Percentiles rank a stretch among this genome's conserved stretches.
Evolutionary conservation across 1,140 invertebrate species (phyloP).

Genomic region (Mycetomoellerius zeteki): DNA sequence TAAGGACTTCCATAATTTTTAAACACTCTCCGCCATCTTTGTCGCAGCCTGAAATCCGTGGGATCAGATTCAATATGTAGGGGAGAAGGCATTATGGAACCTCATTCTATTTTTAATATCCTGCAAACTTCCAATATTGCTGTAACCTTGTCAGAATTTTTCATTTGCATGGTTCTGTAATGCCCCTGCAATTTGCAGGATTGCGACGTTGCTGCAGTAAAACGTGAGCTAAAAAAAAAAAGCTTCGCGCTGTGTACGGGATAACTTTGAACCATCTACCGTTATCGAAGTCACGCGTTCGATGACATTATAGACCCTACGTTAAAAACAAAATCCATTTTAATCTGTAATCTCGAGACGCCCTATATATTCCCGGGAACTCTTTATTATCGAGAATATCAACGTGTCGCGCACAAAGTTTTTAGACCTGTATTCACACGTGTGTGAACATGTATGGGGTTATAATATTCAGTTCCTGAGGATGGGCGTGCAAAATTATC

Average conservation of each 20-base stretch:
- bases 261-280: neutral
- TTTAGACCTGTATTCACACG: neutral
- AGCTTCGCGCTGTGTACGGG: neutral
- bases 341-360: conserved; percentile 12
- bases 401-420: neutral
- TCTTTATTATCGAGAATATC: conserved; percentile 18
- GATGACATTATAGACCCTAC: conserved; percentile 4
- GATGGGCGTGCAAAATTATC: neutral
- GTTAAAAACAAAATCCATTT: conserved; percentile 22
- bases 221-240: neutral
- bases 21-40: neutral
- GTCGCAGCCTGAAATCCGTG: neutral
- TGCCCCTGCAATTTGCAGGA: conserved; percentile 28
- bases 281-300: conserved; percentile 15
- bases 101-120: conserved; percentile 19
- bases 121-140: conserved; percentile 27
- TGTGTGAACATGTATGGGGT: neutral
- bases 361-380: neutral
- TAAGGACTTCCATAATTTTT: neutral
- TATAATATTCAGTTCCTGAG: neutral
- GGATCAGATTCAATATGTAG: neutral
- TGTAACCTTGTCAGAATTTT: conserved; percentile 20
- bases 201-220: conserved; percentile 15
- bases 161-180: neutral
- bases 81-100: neutral